Evolutionary conservation across 37 sponge, comb jelly and placozoan species (phyloP).

Genomic region (Petrosia ficiformis): DNA sequence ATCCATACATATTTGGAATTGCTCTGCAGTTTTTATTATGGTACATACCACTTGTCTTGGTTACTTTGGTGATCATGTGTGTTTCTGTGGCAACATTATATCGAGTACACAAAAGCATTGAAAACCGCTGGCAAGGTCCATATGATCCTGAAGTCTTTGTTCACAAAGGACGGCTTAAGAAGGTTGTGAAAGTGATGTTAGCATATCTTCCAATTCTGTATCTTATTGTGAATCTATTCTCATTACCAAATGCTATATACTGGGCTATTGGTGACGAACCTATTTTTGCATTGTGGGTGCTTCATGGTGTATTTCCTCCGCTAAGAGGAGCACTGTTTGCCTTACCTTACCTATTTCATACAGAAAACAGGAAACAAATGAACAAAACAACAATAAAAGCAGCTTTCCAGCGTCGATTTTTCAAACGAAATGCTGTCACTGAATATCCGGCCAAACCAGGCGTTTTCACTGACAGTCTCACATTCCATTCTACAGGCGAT

Average conservation of each 20-base stretch:
- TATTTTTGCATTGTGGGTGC: conserved; percentile 29
- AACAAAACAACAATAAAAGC: conserved; percentile 2
- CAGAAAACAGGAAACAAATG: conserved; percentile 26
- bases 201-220: conserved; percentile 3
- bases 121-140: conserved; percentile 24
- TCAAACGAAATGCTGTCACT: neutral
- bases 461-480: neutral
- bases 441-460: neutral
- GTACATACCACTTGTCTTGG: conserved; percentile 48
- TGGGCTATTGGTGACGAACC: conserved; percentile 16
- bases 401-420: neutral
- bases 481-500: neutral
- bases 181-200: neutral
- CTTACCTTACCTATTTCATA: conserved; percentile 46
- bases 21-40: conserved; percentile 27
- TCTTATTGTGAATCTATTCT: neutral
- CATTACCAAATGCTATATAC: conserved; percentile 2
- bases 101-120: neutral
- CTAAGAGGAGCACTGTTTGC: conserved; percentile 44
- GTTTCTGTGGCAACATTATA: neutral
- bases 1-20: conserved; percentile 7
- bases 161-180: conserved; percentile 5
- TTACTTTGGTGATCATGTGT: neutral
- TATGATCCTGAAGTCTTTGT: neutral
- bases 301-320: conserved; percentile 53